Conservation (phyloP, 2,113 vertebrate genomes). For the Tiliqua scincoides region DNA sequence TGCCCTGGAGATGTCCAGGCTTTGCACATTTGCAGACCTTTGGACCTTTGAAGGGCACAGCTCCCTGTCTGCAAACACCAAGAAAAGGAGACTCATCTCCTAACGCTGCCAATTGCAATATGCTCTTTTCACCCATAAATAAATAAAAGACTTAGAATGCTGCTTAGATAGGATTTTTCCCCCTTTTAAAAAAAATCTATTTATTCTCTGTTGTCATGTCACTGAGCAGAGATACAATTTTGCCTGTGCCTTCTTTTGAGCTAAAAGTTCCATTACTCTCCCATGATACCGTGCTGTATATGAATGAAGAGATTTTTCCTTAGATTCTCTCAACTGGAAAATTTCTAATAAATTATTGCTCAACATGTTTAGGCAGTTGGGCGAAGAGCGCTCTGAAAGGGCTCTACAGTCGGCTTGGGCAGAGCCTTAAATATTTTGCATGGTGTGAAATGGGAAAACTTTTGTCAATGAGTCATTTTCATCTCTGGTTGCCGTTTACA, state of each 20-base stretch:
- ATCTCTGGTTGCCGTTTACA: background rate
- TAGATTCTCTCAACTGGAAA: constrained; percentile 13
- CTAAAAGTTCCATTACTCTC: constrained; percentile 9
- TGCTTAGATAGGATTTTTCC: background rate
- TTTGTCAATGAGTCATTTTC: constrained; percentile 27
- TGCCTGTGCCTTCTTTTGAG: background rate
- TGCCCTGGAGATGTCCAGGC: background rate
- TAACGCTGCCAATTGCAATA: too few relatives aligned
- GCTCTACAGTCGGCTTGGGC: background rate
- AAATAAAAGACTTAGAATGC: constrained; percentile 2
- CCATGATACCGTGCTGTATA: constrained; percentile 27
- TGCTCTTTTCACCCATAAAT: background rate
- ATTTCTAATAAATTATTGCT: constrained; percentile 49
- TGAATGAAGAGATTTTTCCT: constrained; percentile 32
- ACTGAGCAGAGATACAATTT: background rate
- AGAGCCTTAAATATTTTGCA: background rate
- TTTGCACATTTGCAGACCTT: background rate
- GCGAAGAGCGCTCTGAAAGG: background rate
- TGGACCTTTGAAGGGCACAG: too few relatives aligned
- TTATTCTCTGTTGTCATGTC: background rate
- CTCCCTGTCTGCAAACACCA: background rate
- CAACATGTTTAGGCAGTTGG: constrained; percentile 37
- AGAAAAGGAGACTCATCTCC: background rate
- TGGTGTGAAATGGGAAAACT: constrained; percentile 1
- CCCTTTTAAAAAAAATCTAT: background rate